phyloP scores from a whole-genome alignment of 2,888 invertebrate genomes.

The Agrilus cyanescens region DNA sequence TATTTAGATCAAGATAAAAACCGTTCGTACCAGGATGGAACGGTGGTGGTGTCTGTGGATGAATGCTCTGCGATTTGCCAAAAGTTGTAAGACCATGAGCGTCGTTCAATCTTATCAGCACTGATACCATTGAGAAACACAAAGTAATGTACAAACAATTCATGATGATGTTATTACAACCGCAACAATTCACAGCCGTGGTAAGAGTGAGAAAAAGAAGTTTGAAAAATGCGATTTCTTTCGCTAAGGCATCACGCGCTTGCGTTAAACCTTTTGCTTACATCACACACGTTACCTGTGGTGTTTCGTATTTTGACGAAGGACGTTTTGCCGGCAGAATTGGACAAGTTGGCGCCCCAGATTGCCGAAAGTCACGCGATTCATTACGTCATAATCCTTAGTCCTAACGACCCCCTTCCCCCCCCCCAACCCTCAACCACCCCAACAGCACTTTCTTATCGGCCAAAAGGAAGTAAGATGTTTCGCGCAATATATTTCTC shows the following conservation, averaged over 20 bases:
- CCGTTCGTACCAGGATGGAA: constrained; percentile 25
- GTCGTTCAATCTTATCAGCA: constrained; percentile 36
- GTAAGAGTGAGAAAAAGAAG: constrained; percentile 21
- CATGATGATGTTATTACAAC: constrained; percentile 20
- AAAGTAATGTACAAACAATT: constrained; percentile 36
- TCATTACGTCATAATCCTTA: constrained; percentile 29
- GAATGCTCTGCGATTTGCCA: constrained; percentile 30
- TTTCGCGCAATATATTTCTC: constrained; percentile 10
- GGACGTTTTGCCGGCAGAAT: too few species aligned
- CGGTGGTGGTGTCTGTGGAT: constrained; percentile 19
- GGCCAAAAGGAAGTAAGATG: constrained; percentile 3
- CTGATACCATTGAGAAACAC: constrained; percentile 42
- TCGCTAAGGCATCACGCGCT: background rate
- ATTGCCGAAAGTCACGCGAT: constrained; percentile 27
- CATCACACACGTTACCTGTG: too few species aligned
- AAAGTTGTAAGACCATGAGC: constrained; percentile 36
- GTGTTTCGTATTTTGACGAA: too few species aligned
- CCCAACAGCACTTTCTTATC: constrained; percentile 2
- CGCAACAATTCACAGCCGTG: constrained; percentile 25
- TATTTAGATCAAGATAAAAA: background rate
- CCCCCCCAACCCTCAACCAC: constrained; percentile 4
- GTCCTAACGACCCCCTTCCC: constrained; percentile 6
- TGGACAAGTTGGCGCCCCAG: constrained; percentile 28
- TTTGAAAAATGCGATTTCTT: constrained; percentile 3
- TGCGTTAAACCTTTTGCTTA: too few species aligned